phyloP scores from a whole-genome alignment of 2,797 vertebrate genomes.

The Sus cebifrons region DNA sequence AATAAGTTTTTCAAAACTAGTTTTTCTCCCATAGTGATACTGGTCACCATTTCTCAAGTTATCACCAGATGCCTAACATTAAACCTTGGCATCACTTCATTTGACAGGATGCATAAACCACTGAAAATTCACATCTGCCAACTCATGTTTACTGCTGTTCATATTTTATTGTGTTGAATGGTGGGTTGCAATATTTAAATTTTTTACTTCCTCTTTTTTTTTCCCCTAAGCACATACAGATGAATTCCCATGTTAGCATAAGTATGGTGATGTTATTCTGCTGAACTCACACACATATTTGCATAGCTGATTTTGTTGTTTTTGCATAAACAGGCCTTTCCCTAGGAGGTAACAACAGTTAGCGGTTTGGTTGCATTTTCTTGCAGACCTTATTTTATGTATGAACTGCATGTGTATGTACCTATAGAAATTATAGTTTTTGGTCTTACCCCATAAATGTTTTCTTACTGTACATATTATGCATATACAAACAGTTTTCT shows the following conservation, averaged over 20 bases:
- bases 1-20: constrained; percentile 40
- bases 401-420: background rate
- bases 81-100: constrained; percentile 13
- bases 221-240: background rate
- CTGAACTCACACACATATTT: background rate
- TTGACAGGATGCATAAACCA: background rate
- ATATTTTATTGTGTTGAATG: constrained; percentile 51
- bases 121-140: constrained; percentile 27
- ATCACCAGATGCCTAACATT: constrained; percentile 28
- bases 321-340: background rate
- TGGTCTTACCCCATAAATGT: background rate
- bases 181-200: constrained; percentile 11
- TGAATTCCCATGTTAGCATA: constrained; percentile 16
- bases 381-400: constrained; percentile 15
- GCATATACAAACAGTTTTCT: background rate
- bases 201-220: background rate
- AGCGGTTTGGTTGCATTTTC: background rate
- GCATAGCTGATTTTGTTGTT: background rate
- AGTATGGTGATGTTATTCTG: background rate
- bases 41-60: constrained; percentile 38
- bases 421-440: background rate
- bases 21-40: constrained; percentile 46
- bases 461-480: background rate
- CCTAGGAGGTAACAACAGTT: background rate
- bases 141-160: background rate